Evolutionary conservation across 2,888 invertebrate genomes (phyloP).

Genomic region (Ypsolopha sequella): DNA sequence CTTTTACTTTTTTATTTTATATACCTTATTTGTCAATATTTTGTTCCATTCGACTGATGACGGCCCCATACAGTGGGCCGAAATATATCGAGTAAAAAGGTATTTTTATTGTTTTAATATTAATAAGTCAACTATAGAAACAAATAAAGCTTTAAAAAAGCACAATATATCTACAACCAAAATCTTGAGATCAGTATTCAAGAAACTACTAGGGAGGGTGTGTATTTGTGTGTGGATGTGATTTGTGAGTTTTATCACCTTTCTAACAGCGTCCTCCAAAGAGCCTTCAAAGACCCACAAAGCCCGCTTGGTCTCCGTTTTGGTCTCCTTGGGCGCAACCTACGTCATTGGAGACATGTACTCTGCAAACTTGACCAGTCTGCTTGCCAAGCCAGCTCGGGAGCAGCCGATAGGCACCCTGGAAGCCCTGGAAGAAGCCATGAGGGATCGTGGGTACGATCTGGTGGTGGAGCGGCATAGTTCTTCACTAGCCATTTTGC

Average conservation of each 20-base stretch:
- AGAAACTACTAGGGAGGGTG: too few relatives aligned
- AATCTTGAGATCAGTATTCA: too few relatives aligned
- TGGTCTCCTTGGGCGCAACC: conserved; percentile 80
- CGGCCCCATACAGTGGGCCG: too few relatives aligned
- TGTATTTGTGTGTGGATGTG: too few relatives aligned
- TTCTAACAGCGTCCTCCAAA: conserved; percentile 59
- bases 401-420: conserved; percentile 78
- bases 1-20: too few relatives aligned
- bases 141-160: too few relatives aligned
- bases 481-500: conserved; percentile 77
- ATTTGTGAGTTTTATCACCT: neutral
- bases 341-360: conserved; percentile 85
- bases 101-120: too few relatives aligned
- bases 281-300: conserved; percentile 75
- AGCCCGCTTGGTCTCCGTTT: conserved; percentile 75
- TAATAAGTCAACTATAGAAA: too few relatives aligned
- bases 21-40: too few relatives aligned
- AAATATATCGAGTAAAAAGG: too few relatives aligned
- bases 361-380: conserved; percentile 81
- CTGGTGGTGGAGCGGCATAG: conserved; percentile 80
- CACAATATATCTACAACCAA: too few relatives aligned
- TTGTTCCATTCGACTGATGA: too few relatives aligned
- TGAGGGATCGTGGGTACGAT: conserved; percentile 74
- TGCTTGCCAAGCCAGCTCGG: conserved; percentile 78
- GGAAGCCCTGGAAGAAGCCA: conserved; percentile 74